Base-by-base conservation (phyloP, 2,113 vertebrate genomes). In the Tichodroma muraria region DNA sequence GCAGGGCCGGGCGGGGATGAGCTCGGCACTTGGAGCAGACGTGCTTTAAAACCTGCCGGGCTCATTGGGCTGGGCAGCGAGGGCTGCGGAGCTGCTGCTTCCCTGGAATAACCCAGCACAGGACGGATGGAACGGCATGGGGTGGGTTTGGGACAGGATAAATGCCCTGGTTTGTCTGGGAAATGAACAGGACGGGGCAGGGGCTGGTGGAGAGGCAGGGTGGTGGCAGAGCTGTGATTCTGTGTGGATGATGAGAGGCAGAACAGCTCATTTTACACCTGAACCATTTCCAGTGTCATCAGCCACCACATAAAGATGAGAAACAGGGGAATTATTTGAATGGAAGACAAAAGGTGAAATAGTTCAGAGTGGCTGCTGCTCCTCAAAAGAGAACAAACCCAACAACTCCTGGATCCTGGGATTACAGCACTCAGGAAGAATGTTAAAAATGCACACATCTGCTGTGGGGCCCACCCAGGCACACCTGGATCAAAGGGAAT, bases 271-370 rank as follows among this genome's bases (percentile, higher is more conserved):
- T 65, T 85, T 73, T 54, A 66, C 64, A 80, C 23, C 85, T 44
- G 64, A 85, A 70, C 50, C 69, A n/a, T 71, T 64, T 23, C 80
- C 60, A 70, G 72, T 35, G 65, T 71, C 87, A 56, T 37, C 84
- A 92, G 84, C 7, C 1, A 33, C 45, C 56, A 10, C 19, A 63
- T 63, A 80, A 75, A 77, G 54, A 45, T 82, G 88, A 88, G 64
- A 72, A 89, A 52, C 0, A 1, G 69, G 42, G 57, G 35, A 49
- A 47, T 57, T 88, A 35, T 61, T 91, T 73, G 59, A 38, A 78
- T 11, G 65, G 71, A 94, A 87, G 77, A 79, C 49, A 79, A 72
- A 92, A 89, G 77, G 72, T 86, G 80, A 90, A 93, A 64, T 82
- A 71, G 83, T 83, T 70, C 72, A 80, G 60, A 56, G 61, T 40